phyloP scores from a whole-genome alignment of 2,888 invertebrate species.

The Calliscelio sp. region DNA sequence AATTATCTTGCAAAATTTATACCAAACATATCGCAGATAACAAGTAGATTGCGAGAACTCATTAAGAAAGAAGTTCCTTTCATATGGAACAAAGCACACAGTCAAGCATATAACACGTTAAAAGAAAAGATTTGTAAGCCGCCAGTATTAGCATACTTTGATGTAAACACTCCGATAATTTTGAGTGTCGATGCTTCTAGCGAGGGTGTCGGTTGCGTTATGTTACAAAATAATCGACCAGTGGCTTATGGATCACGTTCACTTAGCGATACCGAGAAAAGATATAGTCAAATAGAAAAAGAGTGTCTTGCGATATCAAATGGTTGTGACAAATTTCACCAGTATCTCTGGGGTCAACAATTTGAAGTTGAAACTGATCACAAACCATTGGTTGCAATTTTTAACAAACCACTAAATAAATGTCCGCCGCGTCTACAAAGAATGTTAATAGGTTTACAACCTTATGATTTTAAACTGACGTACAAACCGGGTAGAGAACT shows the following conservation, averaged over 20 bases:
- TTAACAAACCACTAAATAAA: constrained; percentile 73
- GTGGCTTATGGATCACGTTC: constrained; percentile 77
- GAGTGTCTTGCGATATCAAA: constrained; percentile 75
- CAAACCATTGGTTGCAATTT: constrained; percentile 76
- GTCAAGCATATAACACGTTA: constrained; percentile 70
- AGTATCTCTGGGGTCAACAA: constrained; percentile 76
- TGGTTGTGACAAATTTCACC: constrained; percentile 74
- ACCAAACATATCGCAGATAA: constrained; percentile 4
- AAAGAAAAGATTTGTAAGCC: constrained; percentile 69
- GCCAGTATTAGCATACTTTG: constrained; percentile 61
- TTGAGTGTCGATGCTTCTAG: constrained; percentile 67
- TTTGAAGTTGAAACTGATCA: constrained; percentile 79
- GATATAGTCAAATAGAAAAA: constrained; percentile 78
- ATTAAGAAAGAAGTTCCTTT: constrained; percentile 76
- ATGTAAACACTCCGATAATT: constrained; percentile 53
- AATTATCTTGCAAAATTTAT: constrained; percentile 16
- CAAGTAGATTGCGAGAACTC: constrained; percentile 55
- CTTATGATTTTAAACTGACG: constrained; percentile 51
- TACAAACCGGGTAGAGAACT: constrained; percentile 66
- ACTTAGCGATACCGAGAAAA: constrained; percentile 75
- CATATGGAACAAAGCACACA: constrained; percentile 70
- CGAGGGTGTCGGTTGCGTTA: constrained; percentile 63
- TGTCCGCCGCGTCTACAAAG: constrained; percentile 62
- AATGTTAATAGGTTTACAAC: constrained; percentile 60
- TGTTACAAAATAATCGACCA: constrained; percentile 76